Evolutionary conservation across 2,888 invertebrate species (phyloP).

Genomic region (Phortica okadai): DNA sequence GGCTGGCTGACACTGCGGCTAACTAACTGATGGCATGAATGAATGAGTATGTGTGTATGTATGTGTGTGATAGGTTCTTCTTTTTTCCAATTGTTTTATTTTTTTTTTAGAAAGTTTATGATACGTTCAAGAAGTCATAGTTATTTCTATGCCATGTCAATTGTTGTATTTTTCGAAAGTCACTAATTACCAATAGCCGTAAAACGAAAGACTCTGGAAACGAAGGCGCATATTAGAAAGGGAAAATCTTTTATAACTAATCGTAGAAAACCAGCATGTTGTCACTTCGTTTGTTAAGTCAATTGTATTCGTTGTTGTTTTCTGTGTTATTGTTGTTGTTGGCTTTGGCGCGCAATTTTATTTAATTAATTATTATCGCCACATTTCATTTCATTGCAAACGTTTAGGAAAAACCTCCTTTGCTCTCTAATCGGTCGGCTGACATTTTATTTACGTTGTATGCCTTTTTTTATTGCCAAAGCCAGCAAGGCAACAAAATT

Average conservation of each 20-base stretch:
- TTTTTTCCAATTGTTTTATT: background rate
- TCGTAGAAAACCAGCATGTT: background rate
- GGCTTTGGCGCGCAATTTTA: background rate
- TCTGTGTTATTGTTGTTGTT: background rate
- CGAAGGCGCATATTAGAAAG: slow-evolving; percentile 20
- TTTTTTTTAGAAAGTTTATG: slow-evolving; percentile 2
- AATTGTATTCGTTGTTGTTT: background rate
- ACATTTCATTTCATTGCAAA: slow-evolving; percentile 4
- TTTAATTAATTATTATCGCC: slow-evolving; percentile 19
- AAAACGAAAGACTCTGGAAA: slow-evolving; percentile 1
- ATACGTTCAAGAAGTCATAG: background rate
- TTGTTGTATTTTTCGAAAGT: slow-evolving; percentile 25
- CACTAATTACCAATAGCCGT: background rate
- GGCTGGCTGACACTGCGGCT: slow-evolving; percentile 44
- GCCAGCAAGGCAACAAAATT: background rate
- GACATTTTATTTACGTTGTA: background rate
- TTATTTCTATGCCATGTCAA: background rate
- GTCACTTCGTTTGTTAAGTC: background rate
- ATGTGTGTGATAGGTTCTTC: slow-evolving; percentile 1
- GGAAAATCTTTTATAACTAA: background rate
- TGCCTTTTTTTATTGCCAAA: background rate
- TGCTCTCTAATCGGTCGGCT: background rate
- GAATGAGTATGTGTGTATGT: background rate
- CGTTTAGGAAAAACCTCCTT: background rate
- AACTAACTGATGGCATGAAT: slow-evolving; percentile 3